Evolutionary conservation across 1,140 invertebrate genomes (phyloP).

Genomic region (Euura lappo): DNA sequence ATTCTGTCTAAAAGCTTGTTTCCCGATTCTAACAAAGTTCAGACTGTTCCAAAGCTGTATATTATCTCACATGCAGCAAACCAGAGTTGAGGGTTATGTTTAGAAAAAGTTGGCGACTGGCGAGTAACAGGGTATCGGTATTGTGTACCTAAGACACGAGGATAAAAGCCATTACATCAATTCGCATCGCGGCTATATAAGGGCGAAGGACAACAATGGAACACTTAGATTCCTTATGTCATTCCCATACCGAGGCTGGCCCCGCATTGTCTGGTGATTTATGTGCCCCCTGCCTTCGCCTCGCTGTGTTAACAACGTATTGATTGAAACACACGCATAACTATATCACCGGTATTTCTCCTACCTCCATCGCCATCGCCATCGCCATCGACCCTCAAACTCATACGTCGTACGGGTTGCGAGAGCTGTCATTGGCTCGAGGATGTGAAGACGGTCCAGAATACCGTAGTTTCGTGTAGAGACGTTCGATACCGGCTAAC

Average conservation of each 20-base stretch:
- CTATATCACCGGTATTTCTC: not conserved
- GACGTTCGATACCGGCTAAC: too few relatives aligned
- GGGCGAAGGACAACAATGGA: not conserved
- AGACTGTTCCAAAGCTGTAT: too few relatives aligned
- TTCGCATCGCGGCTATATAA: not conserved
- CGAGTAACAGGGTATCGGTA: too few relatives aligned
- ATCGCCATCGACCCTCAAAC: not conserved
- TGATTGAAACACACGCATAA: slow-evolving; percentile 6
- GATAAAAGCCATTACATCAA: slow-evolving; percentile 1
- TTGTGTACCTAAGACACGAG: not conserved
- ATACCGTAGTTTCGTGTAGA: too few relatives aligned
- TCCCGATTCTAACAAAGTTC: too few relatives aligned
- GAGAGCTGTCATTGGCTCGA: too few relatives aligned
- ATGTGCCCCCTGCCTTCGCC: not conserved
- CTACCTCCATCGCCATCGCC: not conserved
- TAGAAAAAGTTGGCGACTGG: too few relatives aligned
- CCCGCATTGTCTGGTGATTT: not conserved
- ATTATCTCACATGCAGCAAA: too few relatives aligned
- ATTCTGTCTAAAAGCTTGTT: too few relatives aligned
- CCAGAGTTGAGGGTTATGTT: too few relatives aligned
- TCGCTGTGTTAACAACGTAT: not conserved
- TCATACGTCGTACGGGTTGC: too few relatives aligned
- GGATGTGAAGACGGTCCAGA: too few relatives aligned
- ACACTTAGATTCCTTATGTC: slow-evolving; percentile 5
- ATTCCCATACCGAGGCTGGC: not conserved